Evolutionary conservation across 30 jellyfish, hydroid and myxozoan species (phyloP), one percentile per base, ranked within the genome.

Genomic region (Pelagia noctiluca): DNA sequence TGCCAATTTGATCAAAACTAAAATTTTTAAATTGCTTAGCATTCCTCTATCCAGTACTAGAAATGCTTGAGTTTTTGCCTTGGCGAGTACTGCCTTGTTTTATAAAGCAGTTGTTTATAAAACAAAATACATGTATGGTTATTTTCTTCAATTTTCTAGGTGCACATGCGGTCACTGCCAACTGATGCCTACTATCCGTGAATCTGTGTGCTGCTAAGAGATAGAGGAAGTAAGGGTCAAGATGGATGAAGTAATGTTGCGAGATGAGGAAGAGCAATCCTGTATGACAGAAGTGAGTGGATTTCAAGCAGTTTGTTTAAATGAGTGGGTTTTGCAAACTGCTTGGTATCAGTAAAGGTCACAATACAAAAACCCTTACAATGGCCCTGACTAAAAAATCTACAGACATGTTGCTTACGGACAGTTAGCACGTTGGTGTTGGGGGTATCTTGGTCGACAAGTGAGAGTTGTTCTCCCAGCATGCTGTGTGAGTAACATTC

Each of bases 381-480:
- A 53, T 19, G 69, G 69, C 25, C 69, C 69, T 19, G 32, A 53
- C 32, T 32, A 53, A 19, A 53, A 53, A 53, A 53, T 19, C 7
- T 19, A 53, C 69, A 53, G 69, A 33, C 69, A 53, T 53, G 69
- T 53, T 53, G 11, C 69, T 19, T 53, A 53, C 25, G 32, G 69
- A 19, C 69, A 53, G 69, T 32, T 53, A 19, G 69, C 69, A 29
- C 21, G 69, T 29, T 53, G 69, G 69, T 53, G 69, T 32, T 53
- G 69, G 69, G 69, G 69, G 32, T 53, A 19, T 53, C 69, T 53
- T 53, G 69, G 69, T 53, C 69, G 69, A 33, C 32, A 53, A 33
- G 69, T 53, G 25, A 29, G 69, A 33, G 69, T 53, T 53, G 69
- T 53, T 32, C 69, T 53, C 32, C 69, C 69, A 19, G 69, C 69